Percentiles rank a stretch among this genome's conserved stretches.
Conservation (phyloP, 1,140 invertebrate genomes). For the Streblospio benedicti region DNA sequence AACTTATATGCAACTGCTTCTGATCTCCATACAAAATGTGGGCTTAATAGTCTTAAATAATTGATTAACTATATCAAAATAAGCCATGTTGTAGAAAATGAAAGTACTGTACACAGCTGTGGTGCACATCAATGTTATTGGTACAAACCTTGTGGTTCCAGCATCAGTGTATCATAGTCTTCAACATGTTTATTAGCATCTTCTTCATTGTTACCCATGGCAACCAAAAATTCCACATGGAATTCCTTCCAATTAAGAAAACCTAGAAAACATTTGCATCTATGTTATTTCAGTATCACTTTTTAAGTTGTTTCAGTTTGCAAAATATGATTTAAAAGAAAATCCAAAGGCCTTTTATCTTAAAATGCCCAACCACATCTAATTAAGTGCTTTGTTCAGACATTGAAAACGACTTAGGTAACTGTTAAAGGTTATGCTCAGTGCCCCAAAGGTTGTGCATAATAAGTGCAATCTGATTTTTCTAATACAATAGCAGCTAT, state of each 20-base stretch:
- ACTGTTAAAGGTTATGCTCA: no score
- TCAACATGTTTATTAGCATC: slow-evolving; percentile 60
- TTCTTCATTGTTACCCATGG: slow-evolving; percentile 58
- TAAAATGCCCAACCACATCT: no score
- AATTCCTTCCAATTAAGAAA: slow-evolving; percentile 72
- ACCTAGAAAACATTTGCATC: slow-evolving; percentile 52
- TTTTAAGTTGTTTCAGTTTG: no score
- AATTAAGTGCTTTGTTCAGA: no score
- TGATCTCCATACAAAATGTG: neutral
- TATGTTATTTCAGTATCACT: no score
- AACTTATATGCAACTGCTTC: neutral
- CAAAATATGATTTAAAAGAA: neutral
- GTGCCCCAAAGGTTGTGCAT: no score
- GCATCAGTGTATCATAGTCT: slow-evolving; percentile 52
- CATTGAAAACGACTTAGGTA: no score
- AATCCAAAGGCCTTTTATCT: neutral
- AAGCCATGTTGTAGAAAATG: neutral
- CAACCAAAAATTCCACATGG: slow-evolving; percentile 61
- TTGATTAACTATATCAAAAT: neutral
- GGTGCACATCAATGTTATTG: neutral
- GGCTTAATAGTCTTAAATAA: neutral
- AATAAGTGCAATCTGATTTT: no score
- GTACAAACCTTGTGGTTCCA: slow-evolving; percentile 31
- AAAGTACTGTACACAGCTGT: neutral
- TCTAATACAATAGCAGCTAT: no score